phyloP scores from a whole-genome alignment of 2,888 invertebrate species.

The Ophion slaviceki region DNA sequence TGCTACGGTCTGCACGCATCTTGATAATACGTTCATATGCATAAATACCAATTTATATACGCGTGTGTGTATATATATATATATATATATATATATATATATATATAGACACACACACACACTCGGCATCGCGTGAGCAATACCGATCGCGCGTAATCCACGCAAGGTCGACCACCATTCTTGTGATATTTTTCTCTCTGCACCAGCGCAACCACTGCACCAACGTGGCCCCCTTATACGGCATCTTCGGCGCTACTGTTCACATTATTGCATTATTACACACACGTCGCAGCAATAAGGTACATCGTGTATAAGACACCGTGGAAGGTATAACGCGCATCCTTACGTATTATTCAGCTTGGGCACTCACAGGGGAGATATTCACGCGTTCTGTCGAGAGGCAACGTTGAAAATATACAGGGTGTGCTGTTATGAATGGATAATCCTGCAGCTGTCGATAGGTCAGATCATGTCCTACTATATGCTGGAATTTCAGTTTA shows the following conservation, averaged over 20 bases:
- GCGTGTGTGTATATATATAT: background rate
- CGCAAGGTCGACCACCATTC: slow-evolving; percentile 58
- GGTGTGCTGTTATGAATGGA: no score
- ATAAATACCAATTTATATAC: slow-evolving; percentile 27
- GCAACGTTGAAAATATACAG: no score
- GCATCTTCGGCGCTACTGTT: slow-evolving; percentile 33
- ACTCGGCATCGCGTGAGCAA: slow-evolving; percentile 42
- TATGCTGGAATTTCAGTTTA: no score
- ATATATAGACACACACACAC: background rate
- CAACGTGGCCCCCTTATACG: slow-evolving; percentile 45
- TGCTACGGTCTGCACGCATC: slow-evolving; percentile 2
- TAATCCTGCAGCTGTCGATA: no score
- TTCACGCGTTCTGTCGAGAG: no score
- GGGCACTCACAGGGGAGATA: no score
- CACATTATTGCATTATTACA: background rate
- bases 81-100: background rate
- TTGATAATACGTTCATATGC: background rate
- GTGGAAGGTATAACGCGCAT: background rate
- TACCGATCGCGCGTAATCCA: slow-evolving; percentile 47
- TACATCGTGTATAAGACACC: background rate
- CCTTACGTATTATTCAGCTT: background rate
- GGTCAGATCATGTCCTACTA: no score
- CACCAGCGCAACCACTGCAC: background rate
- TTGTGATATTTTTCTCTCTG: slow-evolving; percentile 33
- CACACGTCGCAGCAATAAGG: background rate